phyloP scores from a whole-genome alignment of 2,888 invertebrate genomes.

The Hyalella azteca region DNA sequence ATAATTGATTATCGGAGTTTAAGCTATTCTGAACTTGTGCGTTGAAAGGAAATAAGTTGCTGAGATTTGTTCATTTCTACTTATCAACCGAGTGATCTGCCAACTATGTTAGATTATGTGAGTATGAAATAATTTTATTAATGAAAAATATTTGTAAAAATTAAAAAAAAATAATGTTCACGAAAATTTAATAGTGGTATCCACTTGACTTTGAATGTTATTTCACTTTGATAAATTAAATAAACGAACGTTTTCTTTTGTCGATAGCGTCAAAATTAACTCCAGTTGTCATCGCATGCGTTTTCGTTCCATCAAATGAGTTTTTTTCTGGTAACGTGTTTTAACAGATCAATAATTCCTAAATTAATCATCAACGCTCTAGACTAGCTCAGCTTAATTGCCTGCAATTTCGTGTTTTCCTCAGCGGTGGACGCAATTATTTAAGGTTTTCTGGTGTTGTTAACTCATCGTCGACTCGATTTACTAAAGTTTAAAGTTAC shows the following conservation, averaged over 20 bases:
- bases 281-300: background rate
- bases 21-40: background rate
- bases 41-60: background rate
- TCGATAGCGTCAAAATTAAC: background rate
- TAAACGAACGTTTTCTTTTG: background rate
- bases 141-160: no score
- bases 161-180: background rate
- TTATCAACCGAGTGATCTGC: no score
- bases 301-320: background rate
- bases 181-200: background rate
- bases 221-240: background rate
- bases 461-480: no score
- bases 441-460: no score
- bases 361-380: no score
- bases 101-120: conserved; percentile 20
- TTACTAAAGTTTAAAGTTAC: no score
- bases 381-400: no score
- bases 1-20: background rate
- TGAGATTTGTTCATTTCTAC: background rate
- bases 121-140: no score
- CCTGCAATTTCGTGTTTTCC: no score
- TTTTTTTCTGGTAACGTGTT: no score
- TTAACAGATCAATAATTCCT: no score
- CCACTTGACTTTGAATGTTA: background rate
- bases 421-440: no score